A percentile compares a stretch with the other conserved stretches of the same genome.
Conservation (phyloP, 2,797 vertebrate genomes). For the Ctenopoma kingsleyae region DNA sequence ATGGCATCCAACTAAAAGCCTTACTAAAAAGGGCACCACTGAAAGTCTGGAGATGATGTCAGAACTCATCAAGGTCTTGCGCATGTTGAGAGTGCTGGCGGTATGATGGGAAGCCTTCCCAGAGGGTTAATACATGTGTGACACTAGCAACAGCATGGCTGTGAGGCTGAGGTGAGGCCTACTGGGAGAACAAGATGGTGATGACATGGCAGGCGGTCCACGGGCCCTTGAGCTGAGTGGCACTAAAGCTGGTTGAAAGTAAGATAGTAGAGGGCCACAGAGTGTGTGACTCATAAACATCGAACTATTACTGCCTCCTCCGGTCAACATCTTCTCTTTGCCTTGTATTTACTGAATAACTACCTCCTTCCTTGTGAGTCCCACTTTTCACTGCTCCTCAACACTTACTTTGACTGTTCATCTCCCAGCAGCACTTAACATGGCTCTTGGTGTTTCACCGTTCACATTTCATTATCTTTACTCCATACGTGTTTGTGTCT, state of each 20-base stretch:
- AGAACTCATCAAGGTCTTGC: slow-evolving; percentile 41
- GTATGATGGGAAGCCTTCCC: slow-evolving; percentile 47
- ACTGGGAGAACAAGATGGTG: slow-evolving; percentile 45
- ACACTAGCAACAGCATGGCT: slow-evolving; percentile 33
- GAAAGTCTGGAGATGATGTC: slow-evolving; percentile 50
- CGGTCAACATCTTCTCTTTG: slow-evolving; percentile 42
- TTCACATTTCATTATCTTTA: slow-evolving; percentile 69
- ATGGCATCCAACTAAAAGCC: slow-evolving; percentile 55
- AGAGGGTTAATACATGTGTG: slow-evolving; percentile 52
- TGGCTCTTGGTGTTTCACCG: slow-evolving; percentile 46
- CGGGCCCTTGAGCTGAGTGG: slow-evolving; percentile 50
- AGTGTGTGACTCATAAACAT: slow-evolving; percentile 47
- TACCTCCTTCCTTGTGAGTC: slow-evolving; percentile 19
- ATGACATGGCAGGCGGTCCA: slow-evolving; percentile 54
- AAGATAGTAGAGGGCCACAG: slow-evolving; percentile 8
- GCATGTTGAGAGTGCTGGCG: slow-evolving; percentile 26
- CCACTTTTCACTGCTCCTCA: slow-evolving; percentile 37
- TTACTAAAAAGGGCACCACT: slow-evolving; percentile 16
- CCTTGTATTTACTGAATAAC: slow-evolving; percentile 28
- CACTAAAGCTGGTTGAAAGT: slow-evolving; percentile 57
- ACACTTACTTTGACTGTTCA: slow-evolving; percentile 39
- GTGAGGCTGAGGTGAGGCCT: slow-evolving; percentile 48
- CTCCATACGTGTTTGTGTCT: slow-evolving; percentile 20
- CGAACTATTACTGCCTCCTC: slow-evolving; percentile 47
- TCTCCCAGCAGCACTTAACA: slow-evolving; percentile 69